Evolutionary conservation across 1,140 invertebrate genomes (phyloP), one percentile per base, ranked within the genome.

Genomic region (Heliconius nattereri): DNA sequence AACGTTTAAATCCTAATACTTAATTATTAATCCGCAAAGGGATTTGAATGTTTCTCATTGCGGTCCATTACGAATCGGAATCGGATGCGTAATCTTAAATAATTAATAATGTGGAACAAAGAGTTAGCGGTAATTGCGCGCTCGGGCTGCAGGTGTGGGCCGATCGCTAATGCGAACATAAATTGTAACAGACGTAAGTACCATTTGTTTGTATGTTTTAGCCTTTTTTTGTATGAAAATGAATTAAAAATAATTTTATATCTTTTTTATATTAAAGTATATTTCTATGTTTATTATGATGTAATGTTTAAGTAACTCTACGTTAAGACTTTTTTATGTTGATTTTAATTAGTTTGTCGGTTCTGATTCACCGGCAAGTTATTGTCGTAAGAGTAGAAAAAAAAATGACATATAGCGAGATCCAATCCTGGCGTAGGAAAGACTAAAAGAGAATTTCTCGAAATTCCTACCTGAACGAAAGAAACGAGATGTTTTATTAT

Each of bases 101-200:
- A 87, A 89, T 89, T 88, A 89, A 89, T 86, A 84, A 84, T 84
- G 80, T 85, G 78, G 76, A 88, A 85, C 84, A 87, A 87, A 89
- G 85, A 88, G 85, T 87, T 84, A 73, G 80, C 80, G 81, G 85
- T 85, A 85, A 88, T 86, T 85, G 80, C 32, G 79, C 76, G 40
- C 23, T 26, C 2, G 73, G 71, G 79, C 13, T 77, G 72, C 87
- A 86, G 87, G 85, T 88, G 85, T 54, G 81, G 81, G 78, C 76
- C 81, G 49, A 70, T 75, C 78, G 83, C 81, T 87, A 87, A 88
- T 87, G 85, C 83, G 57, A 45, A n/a, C 60, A 29, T 76, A 70
- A 76, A 76, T 76, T 76, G 16, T 75, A 83, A 57, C 20, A 23
- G 37, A 20, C n/a, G 37, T 76, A 57, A 66, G 40, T 26, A 11